Percentiles rank a stretch among this genome's conserved stretches.
phyloP scores from a whole-genome alignment of 2,888 invertebrate species.

The Bhutanitis thaidina region DNA sequence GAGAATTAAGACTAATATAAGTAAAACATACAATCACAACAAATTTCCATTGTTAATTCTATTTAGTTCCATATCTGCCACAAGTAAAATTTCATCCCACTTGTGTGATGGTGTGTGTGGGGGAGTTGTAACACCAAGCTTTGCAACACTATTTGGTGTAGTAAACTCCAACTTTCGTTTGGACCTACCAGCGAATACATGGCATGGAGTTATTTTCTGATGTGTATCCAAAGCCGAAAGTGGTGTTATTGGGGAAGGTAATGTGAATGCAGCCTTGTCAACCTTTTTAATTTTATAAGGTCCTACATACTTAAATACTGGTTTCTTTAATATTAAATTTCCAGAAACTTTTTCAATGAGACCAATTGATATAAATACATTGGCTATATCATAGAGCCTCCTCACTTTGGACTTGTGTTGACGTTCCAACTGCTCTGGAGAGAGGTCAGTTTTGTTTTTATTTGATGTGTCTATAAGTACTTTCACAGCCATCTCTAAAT shows the following conservation, averaged over 20 bases:
- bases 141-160: conserved; percentile 56
- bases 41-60: conserved; percentile 73
- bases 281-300: conserved; percentile 62
- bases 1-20: conserved; percentile 28
- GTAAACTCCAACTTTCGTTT: conserved; percentile 73
- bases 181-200: conserved; percentile 59
- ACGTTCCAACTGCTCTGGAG: conserved; percentile 72
- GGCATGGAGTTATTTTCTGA: conserved; percentile 46
- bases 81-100: conserved; percentile 79
- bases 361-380: conserved; percentile 86
- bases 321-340: conserved; percentile 81
- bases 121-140: conserved; percentile 60
- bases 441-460: conserved; percentile 72
- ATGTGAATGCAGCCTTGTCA: conserved; percentile 44
- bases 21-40: conserved; percentile 43
- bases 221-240: conserved; percentile 48
- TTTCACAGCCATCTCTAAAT: conserved; percentile 83
- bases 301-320: conserved; percentile 84
- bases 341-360: conserved; percentile 85
- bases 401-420: conserved; percentile 84
- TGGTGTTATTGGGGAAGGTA: conserved; percentile 65
- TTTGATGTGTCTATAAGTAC: conserved; percentile 77
- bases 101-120: conserved; percentile 73
- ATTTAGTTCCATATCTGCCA: conserved; percentile 80
- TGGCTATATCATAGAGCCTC: conserved; percentile 88